These are phyloP conservation scores for Eulemur mongoz DNA, from an alignment of 2,797 vertebrate species.

Conservation along the genomic window DNA sequence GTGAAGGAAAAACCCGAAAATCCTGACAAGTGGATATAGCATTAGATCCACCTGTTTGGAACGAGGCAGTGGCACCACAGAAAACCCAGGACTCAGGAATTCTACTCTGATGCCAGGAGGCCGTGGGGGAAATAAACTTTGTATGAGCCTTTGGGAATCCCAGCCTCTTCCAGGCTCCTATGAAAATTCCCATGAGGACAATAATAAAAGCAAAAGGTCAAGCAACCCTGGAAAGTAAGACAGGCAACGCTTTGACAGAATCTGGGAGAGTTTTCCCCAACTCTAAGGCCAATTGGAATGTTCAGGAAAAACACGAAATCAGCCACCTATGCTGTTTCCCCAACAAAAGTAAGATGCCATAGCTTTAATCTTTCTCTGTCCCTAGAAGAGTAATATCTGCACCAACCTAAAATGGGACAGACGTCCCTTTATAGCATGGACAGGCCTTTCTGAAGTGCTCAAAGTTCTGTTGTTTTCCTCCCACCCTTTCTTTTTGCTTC, in stretches of 20 bases:
- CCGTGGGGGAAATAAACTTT: neutral
- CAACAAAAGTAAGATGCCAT: neutral
- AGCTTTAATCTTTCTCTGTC: neutral
- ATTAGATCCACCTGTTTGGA: neutral
- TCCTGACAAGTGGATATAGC: neutral
- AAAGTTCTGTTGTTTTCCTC: neutral
- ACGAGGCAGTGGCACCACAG: neutral
- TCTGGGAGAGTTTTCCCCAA: neutral
- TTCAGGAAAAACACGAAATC: neutral
- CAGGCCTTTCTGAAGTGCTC: neutral
- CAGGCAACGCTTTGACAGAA: neutral
- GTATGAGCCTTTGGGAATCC: neutral
- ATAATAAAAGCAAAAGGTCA: neutral
- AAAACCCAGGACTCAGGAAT: neutral
- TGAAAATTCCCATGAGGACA: neutral
- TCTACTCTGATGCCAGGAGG: neutral
- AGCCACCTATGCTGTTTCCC: neutral
- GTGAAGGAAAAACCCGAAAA: neutral
- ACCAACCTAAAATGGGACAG: neutral
- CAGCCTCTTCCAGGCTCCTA: neutral
- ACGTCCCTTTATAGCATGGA: neutral
- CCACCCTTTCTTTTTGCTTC: constrained; percentile 14
- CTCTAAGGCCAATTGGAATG: neutral
- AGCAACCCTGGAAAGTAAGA: neutral
- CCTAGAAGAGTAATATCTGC: neutral